Base-by-base conservation (phyloP, 1,140 invertebrate genomes). In the Rhopalosiphum maidis region DNA sequence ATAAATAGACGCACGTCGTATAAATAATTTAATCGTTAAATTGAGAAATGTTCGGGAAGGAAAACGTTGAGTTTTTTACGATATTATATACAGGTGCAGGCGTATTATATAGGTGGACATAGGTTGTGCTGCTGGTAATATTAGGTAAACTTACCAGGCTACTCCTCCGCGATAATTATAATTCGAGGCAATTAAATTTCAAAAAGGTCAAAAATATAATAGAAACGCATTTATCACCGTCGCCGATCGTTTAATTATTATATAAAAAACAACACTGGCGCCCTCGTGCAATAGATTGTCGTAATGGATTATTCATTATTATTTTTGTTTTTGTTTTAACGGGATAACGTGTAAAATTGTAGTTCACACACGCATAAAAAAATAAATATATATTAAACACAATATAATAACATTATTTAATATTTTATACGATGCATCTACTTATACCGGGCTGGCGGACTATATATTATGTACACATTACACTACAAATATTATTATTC, bases 171-270 rank as follows among this genome's bases (percentile, higher is more conserved):
- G 46, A 88, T 51, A 51, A 88, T 51, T 54, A 89, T 89, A 89
- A 89, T 89, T 54, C n/a, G 87, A 51, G 22, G n/a, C 48, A 54
- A 89, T 89, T 89, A 54, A 89, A 54, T 54, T 51, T 89, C 48
- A 35, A 89, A 51, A 54, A 54, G 46, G 87, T 54, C 48, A 51
- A 89, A 89, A 54, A 89, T 48, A 88, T 88, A 54, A 54, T 51
- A 54, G 87, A 23, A 51, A 54, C 87, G 87, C 87, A 89, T 89
- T 89, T 89, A 89, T 89, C 48, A 35, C n/a, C n/a, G 30, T 51
- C 46, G n/a, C 30, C 87, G n/a, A 89, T 89, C 87, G n/a, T 89
- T 54, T 89, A 89, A 89, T 89, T 54, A 51, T 89, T 35, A 35
- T 88, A 86, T 15, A 23, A 89, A 89, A 22, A 51, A 89, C 23